Evolutionary conservation across 2,797 vertebrate species (phyloP).

Genomic region (Phoxinus dragarum): DNA sequence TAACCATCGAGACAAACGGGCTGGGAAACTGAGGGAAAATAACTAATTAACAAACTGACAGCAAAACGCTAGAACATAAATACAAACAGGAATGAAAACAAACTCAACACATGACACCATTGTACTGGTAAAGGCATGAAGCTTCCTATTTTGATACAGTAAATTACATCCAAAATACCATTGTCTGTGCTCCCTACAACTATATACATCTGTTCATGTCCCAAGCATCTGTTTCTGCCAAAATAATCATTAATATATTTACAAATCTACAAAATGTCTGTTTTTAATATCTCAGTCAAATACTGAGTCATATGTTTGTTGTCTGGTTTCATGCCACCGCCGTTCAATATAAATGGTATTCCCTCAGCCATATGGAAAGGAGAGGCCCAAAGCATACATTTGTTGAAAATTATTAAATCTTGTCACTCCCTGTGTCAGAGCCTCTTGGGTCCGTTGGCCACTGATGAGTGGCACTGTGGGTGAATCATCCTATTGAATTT

Average conservation of each 20-base stretch:
- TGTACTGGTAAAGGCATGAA: not conserved
- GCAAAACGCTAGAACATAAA: too few species aligned
- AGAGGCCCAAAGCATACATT: constrained; percentile 43
- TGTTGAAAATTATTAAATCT: constrained; percentile 48
- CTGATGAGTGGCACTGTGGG: constrained; percentile 41
- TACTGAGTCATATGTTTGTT: constrained; percentile 37
- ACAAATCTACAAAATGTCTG: constrained; percentile 30
- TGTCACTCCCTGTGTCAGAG: constrained; percentile 55
- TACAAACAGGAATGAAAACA: too few species aligned
- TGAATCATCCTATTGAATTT: constrained; percentile 41
- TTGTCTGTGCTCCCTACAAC: not conserved
- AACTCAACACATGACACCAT: not conserved
- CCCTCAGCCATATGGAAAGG: constrained; percentile 27
- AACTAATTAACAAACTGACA: too few species aligned
- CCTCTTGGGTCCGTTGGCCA: constrained; percentile 50
- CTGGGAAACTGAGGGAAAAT: too few species aligned
- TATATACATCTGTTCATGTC: not conserved
- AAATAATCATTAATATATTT: constrained; percentile 27
- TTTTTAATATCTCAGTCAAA: constrained; percentile 45
- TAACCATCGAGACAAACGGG: too few species aligned
- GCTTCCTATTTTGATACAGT: not conserved
- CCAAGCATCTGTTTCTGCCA: constrained; percentile 32
- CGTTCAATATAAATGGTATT: constrained; percentile 7
- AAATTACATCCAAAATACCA: not conserved
- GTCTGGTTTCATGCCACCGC: constrained; percentile 39